phyloP scores from a whole-genome alignment of 2,888 invertebrate genomes.

The Watsonalla cultraria region DNA sequence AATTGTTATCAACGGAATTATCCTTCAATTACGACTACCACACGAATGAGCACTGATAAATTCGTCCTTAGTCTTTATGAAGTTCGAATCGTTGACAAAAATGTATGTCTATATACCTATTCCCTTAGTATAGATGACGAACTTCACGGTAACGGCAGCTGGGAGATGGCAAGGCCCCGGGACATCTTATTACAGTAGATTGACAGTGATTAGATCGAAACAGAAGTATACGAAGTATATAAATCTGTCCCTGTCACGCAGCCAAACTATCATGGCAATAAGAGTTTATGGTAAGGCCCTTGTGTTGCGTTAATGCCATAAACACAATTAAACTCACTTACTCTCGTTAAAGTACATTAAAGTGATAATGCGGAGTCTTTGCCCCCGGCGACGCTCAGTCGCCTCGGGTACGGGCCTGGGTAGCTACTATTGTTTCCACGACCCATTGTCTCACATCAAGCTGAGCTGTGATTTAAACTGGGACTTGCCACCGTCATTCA shows the following conservation, averaged over 20 bases:
- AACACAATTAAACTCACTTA: conserved; percentile 76
- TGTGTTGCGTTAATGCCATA: conserved; percentile 66
- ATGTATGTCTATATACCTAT: neutral
- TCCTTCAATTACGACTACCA: neutral
- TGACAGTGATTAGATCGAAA: too few species aligned
- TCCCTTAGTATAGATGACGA: too few species aligned
- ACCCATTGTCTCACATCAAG: conserved; percentile 36
- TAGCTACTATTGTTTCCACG: conserved; percentile 33
- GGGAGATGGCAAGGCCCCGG: conserved; percentile 36
- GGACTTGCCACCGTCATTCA: conserved; percentile 12
- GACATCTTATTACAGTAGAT: too few species aligned
- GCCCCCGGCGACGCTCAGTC: conserved; percentile 41
- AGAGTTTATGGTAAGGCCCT: conserved; percentile 6
- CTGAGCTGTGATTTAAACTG: conserved; percentile 20
- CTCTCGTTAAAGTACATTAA: conserved; percentile 71
- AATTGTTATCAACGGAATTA: neutral
- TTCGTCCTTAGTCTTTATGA: neutral
- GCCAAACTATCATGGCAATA: too few species aligned
- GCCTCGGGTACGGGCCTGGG: conserved; percentile 12
- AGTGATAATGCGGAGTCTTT: conserved; percentile 66
- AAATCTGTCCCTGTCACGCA: too few species aligned
- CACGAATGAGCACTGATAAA: neutral
- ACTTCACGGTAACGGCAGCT: conserved; percentile 23
- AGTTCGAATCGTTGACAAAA: neutral
- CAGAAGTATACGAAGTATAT: too few species aligned